phyloP scores from a whole-genome alignment of 2,113 vertebrate genomes.

The Laterallus jamaicensis region DNA sequence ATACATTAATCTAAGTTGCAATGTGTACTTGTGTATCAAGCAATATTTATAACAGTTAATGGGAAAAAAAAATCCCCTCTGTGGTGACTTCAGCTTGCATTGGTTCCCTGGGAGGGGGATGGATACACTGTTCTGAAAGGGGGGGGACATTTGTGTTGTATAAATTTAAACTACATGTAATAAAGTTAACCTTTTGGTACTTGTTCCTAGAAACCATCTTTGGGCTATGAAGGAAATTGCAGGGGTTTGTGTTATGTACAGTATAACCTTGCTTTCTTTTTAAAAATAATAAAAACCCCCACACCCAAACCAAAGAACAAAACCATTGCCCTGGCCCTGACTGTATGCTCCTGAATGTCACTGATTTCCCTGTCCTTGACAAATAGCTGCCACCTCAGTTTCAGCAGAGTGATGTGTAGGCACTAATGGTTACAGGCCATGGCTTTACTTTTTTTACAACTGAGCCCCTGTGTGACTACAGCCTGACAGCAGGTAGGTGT shows the following conservation, averaged over 20 bases:
- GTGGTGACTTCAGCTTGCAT: neutral
- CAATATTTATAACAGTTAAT: neutral
- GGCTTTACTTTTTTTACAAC: neutral
- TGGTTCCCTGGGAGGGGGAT: neutral
- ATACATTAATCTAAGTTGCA: neutral
- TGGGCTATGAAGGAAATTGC: neutral
- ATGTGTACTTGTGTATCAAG: neutral
- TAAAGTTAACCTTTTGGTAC: conserved; percentile 41
- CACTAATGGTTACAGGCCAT: neutral
- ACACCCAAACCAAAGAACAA: neutral
- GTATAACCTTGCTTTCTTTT: neutral
- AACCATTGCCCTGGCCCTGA: too few species aligned
- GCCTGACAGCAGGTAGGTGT: neutral
- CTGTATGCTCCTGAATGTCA: too few species aligned
- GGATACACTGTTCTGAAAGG: neutral
- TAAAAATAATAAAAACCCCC: neutral
- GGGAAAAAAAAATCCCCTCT: neutral
- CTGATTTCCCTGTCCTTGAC: neutral
- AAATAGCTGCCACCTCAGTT: neutral
- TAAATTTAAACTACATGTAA: conserved; percentile 8
- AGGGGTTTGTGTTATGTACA: neutral
- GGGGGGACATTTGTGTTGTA: neutral
- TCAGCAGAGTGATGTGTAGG: neutral
- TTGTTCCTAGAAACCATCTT: neutral
- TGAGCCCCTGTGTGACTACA: rapidly evolving